Base-by-base conservation (phyloP, 2,888 invertebrate genomes). In the Spodoptera littoralis region DNA sequence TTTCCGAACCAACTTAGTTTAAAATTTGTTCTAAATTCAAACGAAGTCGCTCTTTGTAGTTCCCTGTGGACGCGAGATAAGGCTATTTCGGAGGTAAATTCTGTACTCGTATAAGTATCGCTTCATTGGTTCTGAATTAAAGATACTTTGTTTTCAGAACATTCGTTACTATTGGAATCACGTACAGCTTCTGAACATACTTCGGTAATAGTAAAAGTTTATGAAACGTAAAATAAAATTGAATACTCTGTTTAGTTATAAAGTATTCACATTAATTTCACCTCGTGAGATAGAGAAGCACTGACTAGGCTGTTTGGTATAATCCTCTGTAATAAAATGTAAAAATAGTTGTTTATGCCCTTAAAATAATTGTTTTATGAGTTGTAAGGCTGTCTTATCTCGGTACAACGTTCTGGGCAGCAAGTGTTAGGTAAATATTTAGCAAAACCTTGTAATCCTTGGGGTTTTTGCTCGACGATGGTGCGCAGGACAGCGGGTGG, bases 401-500 rank as follows among this genome's bases (percentile, higher is more conserved):
- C 64, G 57, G 63, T 73, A 50, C 56, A 73, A 67, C 79, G 77
- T 79, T 82, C 77, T 76, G 80, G 66, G 72, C 63, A 81, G 81
- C 83, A 86, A 90, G 87, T 89, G 88, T 87, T 87, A 84, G 84
- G 87, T 88, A 90, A 91, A 92, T 92, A 90, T 92, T 92, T 91
- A 88, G 84, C 85, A 83, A 85, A 84, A 87, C 86, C 83, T 78
- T 84, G 85, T 92, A 91, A 91, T 91, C 90, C 90, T 83, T 77
- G 73, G 77, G 85, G 88, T 90, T 91, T 90, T 90, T 91, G 88
- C 88, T 71, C 67, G 65, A 70, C 76, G 74, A 67, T 69, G 61
- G 69, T 65, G 62, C 56, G 72, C 36, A 9, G 36, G 36, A 58
- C 51, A 50, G 67, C 27, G 42, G 41, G 36, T 36, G 72, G 72